Percentiles rank a stretch among this genome's conserved stretches.
Conservation (phyloP, 2,797 vertebrate species). For the Myiothlypis chrysogaster region DNA sequence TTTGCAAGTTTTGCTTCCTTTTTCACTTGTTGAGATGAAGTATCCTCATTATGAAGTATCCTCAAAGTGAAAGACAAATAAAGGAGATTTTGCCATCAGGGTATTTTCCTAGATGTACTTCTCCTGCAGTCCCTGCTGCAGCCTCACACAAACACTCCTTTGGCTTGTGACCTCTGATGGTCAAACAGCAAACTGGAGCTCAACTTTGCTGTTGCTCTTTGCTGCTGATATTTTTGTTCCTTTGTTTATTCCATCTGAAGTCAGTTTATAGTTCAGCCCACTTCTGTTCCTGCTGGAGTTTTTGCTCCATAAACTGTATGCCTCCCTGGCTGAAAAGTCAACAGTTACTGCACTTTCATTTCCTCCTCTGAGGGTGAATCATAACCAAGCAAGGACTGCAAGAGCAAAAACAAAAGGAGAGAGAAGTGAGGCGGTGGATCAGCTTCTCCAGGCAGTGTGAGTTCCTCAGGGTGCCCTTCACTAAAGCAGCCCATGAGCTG, state of each 20-base stretch:
- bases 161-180: background rate
- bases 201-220: background rate
- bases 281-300: conserved; percentile 10
- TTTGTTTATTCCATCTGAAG: background rate
- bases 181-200: background rate
- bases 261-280: background rate
- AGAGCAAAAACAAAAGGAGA: background rate
- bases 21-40: background rate
- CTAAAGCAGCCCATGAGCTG: background rate
- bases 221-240: conserved; percentile 16
- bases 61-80: background rate
- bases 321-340: conserved; percentile 30
- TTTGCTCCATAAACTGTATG: conserved; percentile 17
- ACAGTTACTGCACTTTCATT: conserved; percentile 5
- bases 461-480: background rate
- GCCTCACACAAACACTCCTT: background rate
- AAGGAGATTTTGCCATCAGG: background rate
- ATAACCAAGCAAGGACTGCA: background rate
- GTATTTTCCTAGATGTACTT: background rate
- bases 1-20: background rate
- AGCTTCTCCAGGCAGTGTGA: background rate
- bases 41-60: background rate
- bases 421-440: background rate
- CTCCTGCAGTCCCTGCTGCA: background rate
- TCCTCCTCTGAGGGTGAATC: conserved; percentile 17